Evolutionary conservation across 2,888 invertebrate genomes (phyloP).

Genomic region (Spodoptera littoralis): DNA sequence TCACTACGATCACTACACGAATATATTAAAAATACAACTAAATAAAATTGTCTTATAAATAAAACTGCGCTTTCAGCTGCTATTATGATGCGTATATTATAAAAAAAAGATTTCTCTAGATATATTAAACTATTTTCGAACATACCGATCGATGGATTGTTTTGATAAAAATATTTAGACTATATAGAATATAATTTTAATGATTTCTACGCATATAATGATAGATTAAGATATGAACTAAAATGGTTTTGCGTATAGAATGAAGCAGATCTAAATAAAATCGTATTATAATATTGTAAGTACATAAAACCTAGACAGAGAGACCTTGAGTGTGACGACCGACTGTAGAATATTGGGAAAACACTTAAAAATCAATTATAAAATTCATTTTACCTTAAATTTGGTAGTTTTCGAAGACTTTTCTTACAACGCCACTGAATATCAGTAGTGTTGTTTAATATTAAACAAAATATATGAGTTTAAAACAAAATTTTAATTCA

Average conservation of each 20-base stretch:
- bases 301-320: slow-evolving; percentile 50
- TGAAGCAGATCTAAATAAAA: slow-evolving; percentile 52
- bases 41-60: slow-evolving; percentile 38
- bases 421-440: not conserved
- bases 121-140: slow-evolving; percentile 12
- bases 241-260: slow-evolving; percentile 22
- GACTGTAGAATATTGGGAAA: slow-evolving; percentile 23
- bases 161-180: slow-evolving; percentile 27
- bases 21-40: slow-evolving; percentile 36
- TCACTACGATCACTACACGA: slow-evolving; percentile 48
- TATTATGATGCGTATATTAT: slow-evolving; percentile 33
- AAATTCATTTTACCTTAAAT: too few relatives aligned
- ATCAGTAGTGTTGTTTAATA: not conserved
- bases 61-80: slow-evolving; percentile 47
- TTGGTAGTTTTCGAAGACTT: too few relatives aligned
- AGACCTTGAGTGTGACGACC: slow-evolving; percentile 43
- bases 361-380: not conserved
- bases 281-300: slow-evolving; percentile 49
- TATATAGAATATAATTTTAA: slow-evolving; percentile 2
- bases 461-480: not conserved
- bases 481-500: not conserved
- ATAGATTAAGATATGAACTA: slow-evolving; percentile 3
- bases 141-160: slow-evolving; percentile 10
- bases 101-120: slow-evolving; percentile 6
- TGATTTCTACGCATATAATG: not conserved